Evolutionary conservation across 2,888 invertebrate genomes (phyloP).

Genomic region (Limenitis camilla): DNA sequence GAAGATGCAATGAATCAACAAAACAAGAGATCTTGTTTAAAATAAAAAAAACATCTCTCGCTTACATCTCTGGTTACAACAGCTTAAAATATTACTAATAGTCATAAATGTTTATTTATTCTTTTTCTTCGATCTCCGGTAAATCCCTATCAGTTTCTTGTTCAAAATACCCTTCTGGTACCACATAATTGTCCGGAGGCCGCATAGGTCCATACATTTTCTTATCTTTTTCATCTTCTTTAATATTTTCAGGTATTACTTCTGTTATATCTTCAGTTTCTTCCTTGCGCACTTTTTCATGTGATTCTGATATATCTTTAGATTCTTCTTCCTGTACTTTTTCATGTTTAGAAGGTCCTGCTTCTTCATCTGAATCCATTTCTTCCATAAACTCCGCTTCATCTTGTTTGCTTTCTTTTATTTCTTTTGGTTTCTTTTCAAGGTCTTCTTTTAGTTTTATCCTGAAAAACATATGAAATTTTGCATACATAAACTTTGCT

Average conservation of each 20-base stretch:
- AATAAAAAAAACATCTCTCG: too few relatives aligned
- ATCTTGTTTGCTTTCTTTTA: conserved; percentile 35
- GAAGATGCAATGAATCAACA: too few relatives aligned
- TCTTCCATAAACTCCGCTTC: conserved; percentile 71
- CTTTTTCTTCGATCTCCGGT: conserved; percentile 60
- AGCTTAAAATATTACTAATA: neutral
- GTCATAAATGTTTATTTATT: conserved; percentile 22
- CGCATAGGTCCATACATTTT: conserved; percentile 65
- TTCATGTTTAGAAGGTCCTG: conserved; percentile 16
- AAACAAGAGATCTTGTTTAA: too few relatives aligned
- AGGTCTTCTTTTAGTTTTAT: conserved; percentile 67
- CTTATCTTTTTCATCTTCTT: conserved; percentile 25
- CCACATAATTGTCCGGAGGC: conserved; percentile 62
- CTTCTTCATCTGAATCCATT: conserved; percentile 63
- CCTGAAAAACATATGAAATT: conserved; percentile 35
- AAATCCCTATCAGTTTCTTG: conserved; percentile 60
- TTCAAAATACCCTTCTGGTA: conserved; percentile 63
- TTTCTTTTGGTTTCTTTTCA: conserved; percentile 42
- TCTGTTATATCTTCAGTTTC: conserved; percentile 8
- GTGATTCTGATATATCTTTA: conserved; percentile 3
- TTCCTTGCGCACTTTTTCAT: too few relatives aligned
- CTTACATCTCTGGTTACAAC: neutral
- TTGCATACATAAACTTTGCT: neutral
- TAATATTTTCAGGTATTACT: conserved; percentile 8
- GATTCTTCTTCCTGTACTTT: neutral